Evolutionary conservation across 2,888 invertebrate genomes (phyloP).

Genomic region (Troglohyphantes excavatus): DNA sequence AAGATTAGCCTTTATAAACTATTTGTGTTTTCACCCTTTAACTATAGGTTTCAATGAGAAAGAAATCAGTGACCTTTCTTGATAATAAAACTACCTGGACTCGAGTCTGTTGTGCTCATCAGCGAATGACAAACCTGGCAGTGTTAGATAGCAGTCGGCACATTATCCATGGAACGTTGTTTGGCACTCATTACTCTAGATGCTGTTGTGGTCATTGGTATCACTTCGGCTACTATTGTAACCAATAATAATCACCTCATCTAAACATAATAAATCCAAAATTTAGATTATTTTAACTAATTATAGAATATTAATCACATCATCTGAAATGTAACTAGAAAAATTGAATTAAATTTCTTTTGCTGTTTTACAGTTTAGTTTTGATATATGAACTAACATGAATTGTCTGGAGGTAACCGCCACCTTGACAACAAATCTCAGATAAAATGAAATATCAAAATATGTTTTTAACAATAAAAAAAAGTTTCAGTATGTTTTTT

Average conservation of each 20-base stretch:
- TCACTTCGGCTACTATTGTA: slow-evolving; percentile 91
- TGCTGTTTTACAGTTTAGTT: too few relatives aligned
- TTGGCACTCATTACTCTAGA: slow-evolving; percentile 87
- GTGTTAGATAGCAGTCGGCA: slow-evolving; percentile 81
- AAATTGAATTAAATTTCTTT: too few relatives aligned
- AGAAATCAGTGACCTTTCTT: slow-evolving; percentile 38
- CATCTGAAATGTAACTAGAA: too few relatives aligned
- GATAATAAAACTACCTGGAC: slow-evolving; percentile 76
- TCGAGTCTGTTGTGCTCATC: slow-evolving; percentile 79
- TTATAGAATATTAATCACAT: too few relatives aligned
- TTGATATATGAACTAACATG: too few relatives aligned
- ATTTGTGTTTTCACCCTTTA: slow-evolving; percentile 53
- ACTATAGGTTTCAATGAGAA: slow-evolving; percentile 61
- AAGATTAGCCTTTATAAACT: slow-evolving; percentile 40
- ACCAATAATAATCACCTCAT: slow-evolving; percentile 93
- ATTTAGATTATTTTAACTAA: too few relatives aligned
- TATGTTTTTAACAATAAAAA: too few relatives aligned
- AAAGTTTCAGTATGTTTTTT: too few relatives aligned
- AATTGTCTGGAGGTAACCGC: too few relatives aligned
- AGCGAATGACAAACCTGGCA: slow-evolving; percentile 78
- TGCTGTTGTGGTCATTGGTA: slow-evolving; percentile 90
- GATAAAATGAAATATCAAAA: too few relatives aligned
- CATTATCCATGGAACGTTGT: slow-evolving; percentile 86
- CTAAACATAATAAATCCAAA: slow-evolving; percentile 84
- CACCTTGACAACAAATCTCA: too few relatives aligned